A percentile compares a stretch with the other conserved stretches of the same genome.
phyloP scores from a whole-genome alignment of 2,888 invertebrate genomes.

The Hermodice carunculata region DNA sequence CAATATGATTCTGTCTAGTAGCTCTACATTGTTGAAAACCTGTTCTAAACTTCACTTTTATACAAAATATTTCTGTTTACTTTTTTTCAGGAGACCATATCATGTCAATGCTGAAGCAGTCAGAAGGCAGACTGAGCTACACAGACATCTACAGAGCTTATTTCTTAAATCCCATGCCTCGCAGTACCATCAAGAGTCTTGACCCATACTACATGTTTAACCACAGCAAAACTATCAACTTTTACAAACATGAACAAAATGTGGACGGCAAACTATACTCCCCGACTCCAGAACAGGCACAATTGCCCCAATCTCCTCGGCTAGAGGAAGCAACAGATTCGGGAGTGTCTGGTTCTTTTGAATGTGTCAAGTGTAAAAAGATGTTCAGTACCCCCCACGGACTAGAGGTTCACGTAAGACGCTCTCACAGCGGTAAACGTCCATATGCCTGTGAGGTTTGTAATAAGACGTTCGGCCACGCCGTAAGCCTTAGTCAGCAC shows the following conservation, averaged over 20 bases:
- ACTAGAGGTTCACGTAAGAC: conserved; percentile 93
- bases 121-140: conserved; percentile 12
- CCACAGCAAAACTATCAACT: neutral
- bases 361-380: conserved; percentile 97
- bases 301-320: too few species aligned
- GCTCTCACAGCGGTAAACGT: conserved; percentile 90
- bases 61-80: neutral
- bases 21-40: too few species aligned
- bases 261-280: neutral
- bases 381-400: conserved; percentile 98
- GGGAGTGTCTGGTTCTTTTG: too few species aligned
- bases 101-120: neutral
- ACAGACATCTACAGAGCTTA: too few species aligned
- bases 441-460: conserved; percentile 97
- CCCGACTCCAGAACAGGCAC: too few species aligned
- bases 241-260: neutral
- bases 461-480: conserved; percentile 98
- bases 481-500: conserved; percentile 92
- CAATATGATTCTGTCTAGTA: too few species aligned
- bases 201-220: too few species aligned
- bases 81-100: conserved; percentile 4
- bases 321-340: too few species aligned
- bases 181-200: too few species aligned
- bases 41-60: too few species aligned
- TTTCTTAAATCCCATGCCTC: too few species aligned